A percentile compares a stretch with the other conserved stretches of the same genome.
Conservation (phyloP, 1,140 invertebrate genomes). For the Leptopilina boulardi region DNA sequence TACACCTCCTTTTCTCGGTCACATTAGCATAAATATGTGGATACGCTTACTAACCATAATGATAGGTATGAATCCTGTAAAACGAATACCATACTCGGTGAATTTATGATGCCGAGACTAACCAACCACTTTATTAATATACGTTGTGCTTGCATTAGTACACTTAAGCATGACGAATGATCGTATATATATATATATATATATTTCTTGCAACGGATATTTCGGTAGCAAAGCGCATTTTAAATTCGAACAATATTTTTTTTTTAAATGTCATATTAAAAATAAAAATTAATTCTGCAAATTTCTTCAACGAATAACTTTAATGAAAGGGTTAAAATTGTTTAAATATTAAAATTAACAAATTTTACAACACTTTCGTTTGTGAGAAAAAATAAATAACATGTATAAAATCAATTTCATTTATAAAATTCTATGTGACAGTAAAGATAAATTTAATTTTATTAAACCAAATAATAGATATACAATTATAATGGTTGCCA, state of each 20-base stretch:
- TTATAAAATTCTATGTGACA: too few relatives aligned
- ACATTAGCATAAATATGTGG: conserved; percentile 74
- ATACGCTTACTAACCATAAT: conserved; percentile 42
- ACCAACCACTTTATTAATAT: conserved; percentile 71
- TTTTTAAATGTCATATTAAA: background rate
- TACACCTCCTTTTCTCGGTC: conserved; percentile 65
- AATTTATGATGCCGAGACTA: conserved; percentile 66
- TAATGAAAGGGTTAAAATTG: too few relatives aligned
- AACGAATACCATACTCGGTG: conserved; percentile 46
- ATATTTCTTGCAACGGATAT: conserved; percentile 60
- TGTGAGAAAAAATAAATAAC: too few relatives aligned
- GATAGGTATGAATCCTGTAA: conserved; percentile 41
- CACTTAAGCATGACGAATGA: conserved; percentile 75
- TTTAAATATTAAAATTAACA: too few relatives aligned
- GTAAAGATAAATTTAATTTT: background rate
- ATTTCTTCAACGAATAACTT: too few relatives aligned
- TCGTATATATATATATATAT: too few relatives aligned
- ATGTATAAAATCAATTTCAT: too few relatives aligned
- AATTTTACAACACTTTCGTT: too few relatives aligned
- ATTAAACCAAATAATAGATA: background rate
- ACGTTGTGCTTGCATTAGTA: conserved; percentile 74
- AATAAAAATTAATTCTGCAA: background rate
- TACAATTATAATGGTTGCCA: background rate
- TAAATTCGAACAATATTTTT: background rate
- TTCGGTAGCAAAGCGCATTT: conserved; percentile 60